Percentiles rank a stretch among this genome's conserved stretches.
phyloP scores from a whole-genome alignment of 2,113 vertebrate genomes.

The Pantherophis guttatus region DNA sequence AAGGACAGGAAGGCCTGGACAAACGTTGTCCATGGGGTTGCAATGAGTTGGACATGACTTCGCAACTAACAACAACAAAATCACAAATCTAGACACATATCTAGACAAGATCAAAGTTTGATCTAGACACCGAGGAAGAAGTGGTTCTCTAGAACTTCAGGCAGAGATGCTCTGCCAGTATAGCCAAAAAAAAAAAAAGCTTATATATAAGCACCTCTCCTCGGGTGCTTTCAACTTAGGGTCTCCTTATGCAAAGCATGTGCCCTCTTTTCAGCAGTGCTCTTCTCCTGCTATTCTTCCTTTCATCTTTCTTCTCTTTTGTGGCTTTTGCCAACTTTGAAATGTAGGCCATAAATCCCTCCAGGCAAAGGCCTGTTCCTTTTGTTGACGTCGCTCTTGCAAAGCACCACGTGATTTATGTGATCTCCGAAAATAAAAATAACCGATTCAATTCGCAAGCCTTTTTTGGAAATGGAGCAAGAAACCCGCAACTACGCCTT shows the following conservation, averaged over 20 bases:
- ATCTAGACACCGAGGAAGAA: not conserved
- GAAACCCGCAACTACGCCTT: fast-evolving
- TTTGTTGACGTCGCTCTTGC: not conserved
- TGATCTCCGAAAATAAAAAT: not conserved
- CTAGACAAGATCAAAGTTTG: not conserved
- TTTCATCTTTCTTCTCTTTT: not conserved
- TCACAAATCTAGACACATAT: not conserved
- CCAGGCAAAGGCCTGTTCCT: not conserved
- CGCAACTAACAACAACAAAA: too few species aligned
- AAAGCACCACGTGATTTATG: not conserved
- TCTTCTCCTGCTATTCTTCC: not conserved
- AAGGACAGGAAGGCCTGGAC: too few species aligned
- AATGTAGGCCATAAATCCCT: not conserved
- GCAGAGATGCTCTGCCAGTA: not conserved
- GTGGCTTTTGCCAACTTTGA: not conserved
- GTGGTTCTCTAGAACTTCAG: not conserved
- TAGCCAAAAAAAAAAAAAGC: not conserved
- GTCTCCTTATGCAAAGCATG: not conserved
- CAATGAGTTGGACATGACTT: too few species aligned
- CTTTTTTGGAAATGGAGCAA: not conserved
- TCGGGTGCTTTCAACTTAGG: not conserved
- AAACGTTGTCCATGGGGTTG: too few species aligned
- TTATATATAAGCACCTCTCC: not conserved
- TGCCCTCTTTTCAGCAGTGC: not conserved
- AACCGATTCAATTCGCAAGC: not conserved